Percentiles rank a stretch among this genome's conserved stretches.
These are phyloP conservation scores for Sinohyriopsis cumingii DNA, from an alignment of 2,888 invertebrate species.

Conservation along the genomic window DNA sequence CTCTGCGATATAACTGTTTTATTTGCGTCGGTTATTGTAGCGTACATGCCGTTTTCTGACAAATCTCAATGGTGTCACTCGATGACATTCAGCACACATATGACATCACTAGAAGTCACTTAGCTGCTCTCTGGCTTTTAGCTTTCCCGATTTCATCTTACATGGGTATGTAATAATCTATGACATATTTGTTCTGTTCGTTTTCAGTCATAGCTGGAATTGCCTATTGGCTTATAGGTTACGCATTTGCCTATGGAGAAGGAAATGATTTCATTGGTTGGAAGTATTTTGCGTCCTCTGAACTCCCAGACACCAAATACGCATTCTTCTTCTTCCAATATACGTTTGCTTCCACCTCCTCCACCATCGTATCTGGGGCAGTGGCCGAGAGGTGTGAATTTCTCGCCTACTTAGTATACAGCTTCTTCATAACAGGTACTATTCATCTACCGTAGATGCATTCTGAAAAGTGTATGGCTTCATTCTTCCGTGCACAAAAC, in stretches of 20 bases:
- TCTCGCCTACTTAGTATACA: slow-evolving; percentile 75
- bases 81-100: no score
- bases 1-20: no score
- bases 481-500: no score
- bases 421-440: slow-evolving; percentile 74
- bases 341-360: slow-evolving; percentile 76
- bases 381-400: slow-evolving; percentile 76
- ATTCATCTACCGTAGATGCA: neutral
- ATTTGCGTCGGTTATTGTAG: no score
- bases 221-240: slow-evolving; percentile 60
- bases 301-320: slow-evolving; percentile 45
- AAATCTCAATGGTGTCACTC: no score
- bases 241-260: slow-evolving; percentile 56
- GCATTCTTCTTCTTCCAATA: slow-evolving; percentile 75
- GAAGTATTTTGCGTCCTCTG: slow-evolving; percentile 52
- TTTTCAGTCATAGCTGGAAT: slow-evolving; percentile 59
- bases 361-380: slow-evolving; percentile 76
- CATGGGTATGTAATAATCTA: neutral
- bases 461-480: no score
- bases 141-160: no score
- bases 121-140: no score
- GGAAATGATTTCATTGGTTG: slow-evolving; percentile 72
- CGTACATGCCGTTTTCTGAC: no score
- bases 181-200: neutral
- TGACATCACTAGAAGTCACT: no score